A percentile compares a stretch with the other conserved stretches of the same genome.
phyloP scores from a whole-genome alignment of 1,140 invertebrate genomes.

The Sycophaga agraensis region DNA sequence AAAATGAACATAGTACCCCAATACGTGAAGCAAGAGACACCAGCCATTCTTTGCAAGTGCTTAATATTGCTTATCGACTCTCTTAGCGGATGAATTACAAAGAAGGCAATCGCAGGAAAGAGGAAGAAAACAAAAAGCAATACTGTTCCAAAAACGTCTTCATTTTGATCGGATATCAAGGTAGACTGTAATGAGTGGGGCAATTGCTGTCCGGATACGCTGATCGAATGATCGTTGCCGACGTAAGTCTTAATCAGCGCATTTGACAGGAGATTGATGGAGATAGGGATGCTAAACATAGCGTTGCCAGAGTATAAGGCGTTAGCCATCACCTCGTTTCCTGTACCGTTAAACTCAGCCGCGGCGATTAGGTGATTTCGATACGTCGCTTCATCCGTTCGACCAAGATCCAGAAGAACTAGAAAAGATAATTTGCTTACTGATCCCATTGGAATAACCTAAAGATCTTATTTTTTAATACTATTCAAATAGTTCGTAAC shows the following conservation, averaged over 20 bases:
- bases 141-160: conserved; percentile 32
- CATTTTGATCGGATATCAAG: conserved; percentile 5
- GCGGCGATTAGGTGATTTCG: conserved; percentile 46
- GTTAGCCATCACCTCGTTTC: conserved; percentile 33
- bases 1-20: conserved; percentile 66
- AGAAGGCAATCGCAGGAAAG: conserved; percentile 41
- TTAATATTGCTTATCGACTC: conserved; percentile 59
- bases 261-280: conserved; percentile 49
- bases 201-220: conserved; percentile 40
- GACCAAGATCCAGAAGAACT: conserved; percentile 41
- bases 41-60: conserved; percentile 71
- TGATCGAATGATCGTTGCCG: conserved; percentile 42
- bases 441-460: background rate
- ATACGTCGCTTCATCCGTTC: conserved; percentile 40
- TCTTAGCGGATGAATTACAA: conserved; percentile 49
- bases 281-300: conserved; percentile 46
- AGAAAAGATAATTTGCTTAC: no score
- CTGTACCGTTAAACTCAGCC: conserved; percentile 45
- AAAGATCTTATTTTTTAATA: background rate
- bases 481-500: no score
- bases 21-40: conserved; percentile 61
- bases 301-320: conserved; percentile 49
- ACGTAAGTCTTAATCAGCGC: conserved; percentile 41
- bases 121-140: conserved; percentile 44
- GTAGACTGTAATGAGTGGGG: conserved; percentile 34